Conservation (phyloP, 2,888 invertebrate genomes). For the Anorthoa munda region DNA sequence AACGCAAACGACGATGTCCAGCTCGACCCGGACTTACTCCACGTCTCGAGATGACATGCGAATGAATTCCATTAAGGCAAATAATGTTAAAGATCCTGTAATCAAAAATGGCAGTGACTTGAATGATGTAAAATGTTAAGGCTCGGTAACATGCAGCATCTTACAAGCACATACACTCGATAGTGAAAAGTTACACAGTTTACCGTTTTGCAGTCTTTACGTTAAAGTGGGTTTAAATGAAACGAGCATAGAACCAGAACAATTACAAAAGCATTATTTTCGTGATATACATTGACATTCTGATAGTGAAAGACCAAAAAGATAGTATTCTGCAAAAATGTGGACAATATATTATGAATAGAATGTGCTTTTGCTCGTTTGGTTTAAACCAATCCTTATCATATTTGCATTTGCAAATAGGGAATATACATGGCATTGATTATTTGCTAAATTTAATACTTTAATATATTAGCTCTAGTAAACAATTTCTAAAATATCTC, state of each 20-base stretch:
- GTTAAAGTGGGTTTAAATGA: background rate
- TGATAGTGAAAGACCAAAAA: background rate
- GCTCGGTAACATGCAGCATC: background rate
- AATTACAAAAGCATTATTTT: background rate
- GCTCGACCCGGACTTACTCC: slow-evolving; percentile 68
- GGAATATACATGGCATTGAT: too few species aligned
- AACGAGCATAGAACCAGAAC: background rate
- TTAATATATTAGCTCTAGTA: too few species aligned
- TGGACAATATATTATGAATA: too few species aligned
- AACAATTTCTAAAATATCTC: too few species aligned
- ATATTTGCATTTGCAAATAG: background rate
- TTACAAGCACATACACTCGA: background rate
- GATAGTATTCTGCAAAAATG: too few species aligned
- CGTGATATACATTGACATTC: background rate
- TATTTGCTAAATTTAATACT: too few species aligned
- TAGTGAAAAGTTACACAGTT: background rate
- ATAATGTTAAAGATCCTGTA: slow-evolving; percentile 10
- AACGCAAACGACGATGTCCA: slow-evolving; percentile 70
- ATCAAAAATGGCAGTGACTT: slow-evolving; percentile 8
- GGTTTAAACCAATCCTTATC: background rate
- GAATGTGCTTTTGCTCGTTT: background rate
- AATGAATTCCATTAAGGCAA: slow-evolving; percentile 71
- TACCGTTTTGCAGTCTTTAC: background rate
- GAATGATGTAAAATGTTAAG: slow-evolving; percentile 3
- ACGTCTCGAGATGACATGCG: slow-evolving; percentile 74